phyloP scores from a whole-genome alignment of 2,888 invertebrate genomes.

The Cephonodes hylas region DNA sequence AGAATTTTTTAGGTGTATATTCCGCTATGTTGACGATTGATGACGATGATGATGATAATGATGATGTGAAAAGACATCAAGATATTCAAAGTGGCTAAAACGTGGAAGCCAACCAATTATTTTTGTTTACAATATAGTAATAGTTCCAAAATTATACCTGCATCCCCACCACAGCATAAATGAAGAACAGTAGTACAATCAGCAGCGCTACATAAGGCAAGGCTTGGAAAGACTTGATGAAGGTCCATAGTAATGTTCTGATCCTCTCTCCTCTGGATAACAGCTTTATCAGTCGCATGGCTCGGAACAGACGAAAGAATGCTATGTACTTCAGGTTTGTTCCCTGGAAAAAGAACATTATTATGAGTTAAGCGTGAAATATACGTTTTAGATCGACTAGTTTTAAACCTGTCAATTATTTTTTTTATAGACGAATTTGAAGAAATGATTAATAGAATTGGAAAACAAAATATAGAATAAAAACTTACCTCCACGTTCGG shows the following conservation, averaged over 20 bases:
- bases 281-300: conserved; percentile 98
- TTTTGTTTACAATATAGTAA: background rate
- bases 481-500: conserved; percentile 25
- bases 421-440: too few relatives aligned
- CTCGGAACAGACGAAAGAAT: conserved; percentile 94
- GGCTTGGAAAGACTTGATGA: conserved; percentile 99
- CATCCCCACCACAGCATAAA: conserved; percentile 99
- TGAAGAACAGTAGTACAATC: conserved; percentile 99
- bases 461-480: background rate
- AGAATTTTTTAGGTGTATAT: too few relatives aligned
- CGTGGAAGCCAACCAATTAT: too few relatives aligned
- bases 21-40: too few relatives aligned
- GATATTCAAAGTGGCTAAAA: too few relatives aligned
- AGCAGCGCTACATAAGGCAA: conserved; percentile 98
- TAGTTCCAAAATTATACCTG: conserved; percentile 84
- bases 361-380: too few relatives aligned
- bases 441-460: too few relatives aligned
- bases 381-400: too few relatives aligned
- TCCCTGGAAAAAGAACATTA: conserved; percentile 36
- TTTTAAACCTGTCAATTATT: too few relatives aligned
- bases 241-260: conserved; percentile 98
- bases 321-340: conserved; percentile 88
- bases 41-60: too few relatives aligned
- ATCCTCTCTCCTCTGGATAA: conserved; percentile 98
- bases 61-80: too few relatives aligned